Evolutionary conservation across 2,113 vertebrate species (phyloP).

Genomic region (Apodemus speciosus): DNA sequence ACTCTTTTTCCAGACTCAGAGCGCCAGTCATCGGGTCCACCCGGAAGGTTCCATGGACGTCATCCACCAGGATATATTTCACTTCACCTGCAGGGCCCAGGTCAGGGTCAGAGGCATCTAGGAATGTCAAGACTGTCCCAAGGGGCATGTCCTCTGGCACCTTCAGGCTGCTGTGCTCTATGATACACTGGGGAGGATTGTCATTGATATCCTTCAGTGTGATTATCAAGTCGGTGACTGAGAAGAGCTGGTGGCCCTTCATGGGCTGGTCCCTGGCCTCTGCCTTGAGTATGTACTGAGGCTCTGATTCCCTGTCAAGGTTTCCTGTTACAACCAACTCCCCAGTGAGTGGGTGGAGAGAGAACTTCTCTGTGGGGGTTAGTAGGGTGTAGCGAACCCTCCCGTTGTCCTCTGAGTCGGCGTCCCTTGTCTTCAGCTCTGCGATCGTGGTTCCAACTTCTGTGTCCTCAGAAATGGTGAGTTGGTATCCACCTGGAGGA

Average conservation of each 20-base stretch:
- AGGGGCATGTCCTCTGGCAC: constrained; percentile 93
- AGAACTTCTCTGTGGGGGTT: constrained; percentile 90
- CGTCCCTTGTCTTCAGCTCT: constrained; percentile 88
- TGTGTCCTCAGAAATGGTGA: constrained; percentile 89
- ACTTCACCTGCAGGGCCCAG: constrained; percentile 90
- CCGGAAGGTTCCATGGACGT: constrained; percentile 88
- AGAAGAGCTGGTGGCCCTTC: constrained; percentile 88
- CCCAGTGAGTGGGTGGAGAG: constrained; percentile 90
- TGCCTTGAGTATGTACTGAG: constrained; percentile 89
- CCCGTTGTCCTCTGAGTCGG: constrained; percentile 89
- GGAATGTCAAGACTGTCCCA: constrained; percentile 91
- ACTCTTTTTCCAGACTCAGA: constrained; percentile 90
- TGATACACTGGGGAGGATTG: constrained; percentile 92
- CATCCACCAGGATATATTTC: constrained; percentile 90
- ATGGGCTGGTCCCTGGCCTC: constrained; percentile 92
- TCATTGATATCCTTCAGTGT: constrained; percentile 94
- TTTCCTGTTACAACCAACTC: constrained; percentile 88
- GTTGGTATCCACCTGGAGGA: constrained; percentile 89
- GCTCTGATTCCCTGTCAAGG: constrained; percentile 91
- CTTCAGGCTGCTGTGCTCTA: constrained; percentile 88
- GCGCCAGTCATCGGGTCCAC: constrained; percentile 90
- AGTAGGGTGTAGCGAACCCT: constrained; percentile 90
- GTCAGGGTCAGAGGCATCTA: constrained; percentile 94
- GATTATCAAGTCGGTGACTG: constrained; percentile 87
- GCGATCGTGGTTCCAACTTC: constrained; percentile 88